Evolutionary conservation across 2,888 invertebrate species (phyloP), one percentile per base, ranked within the genome.

Genomic region (Gortyna flavago): DNA sequence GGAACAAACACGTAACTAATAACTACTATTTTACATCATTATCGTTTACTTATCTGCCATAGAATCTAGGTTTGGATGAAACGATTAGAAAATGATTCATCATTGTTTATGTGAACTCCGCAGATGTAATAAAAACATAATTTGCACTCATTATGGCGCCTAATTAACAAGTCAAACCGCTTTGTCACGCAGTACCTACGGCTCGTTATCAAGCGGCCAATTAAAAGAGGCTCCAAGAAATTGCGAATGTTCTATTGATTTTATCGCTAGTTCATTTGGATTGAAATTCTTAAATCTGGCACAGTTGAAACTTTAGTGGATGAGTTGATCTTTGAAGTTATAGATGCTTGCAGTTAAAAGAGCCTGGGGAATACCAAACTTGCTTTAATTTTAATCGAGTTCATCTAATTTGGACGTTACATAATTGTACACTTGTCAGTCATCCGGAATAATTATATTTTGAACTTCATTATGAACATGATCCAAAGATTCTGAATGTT

Each of bases 171-270:
- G 75, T 79, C 79, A 75, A 70, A 62, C 72, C 62, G 67, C 77
- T 68, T 77, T 77, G 71, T 77, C 82, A 77, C 71, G 77, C 79
- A 54, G 71, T 82, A 62, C 77, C 83, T 75, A 72, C 54, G 21
- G 57, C 21, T 72, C 21, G 51, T 71, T 71, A 79, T 72, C 68
- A 75, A 65, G 64, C 35, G 18, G 29, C 48, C 41, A 67, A 77
- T 66, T 68, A 75, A 67, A 61, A 59, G 84, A 72, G 64, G 61
- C 68, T 38, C 71, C 59, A 38, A 80, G 72, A 69, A 75, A 65
- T 75, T 48, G 70, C 62, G 48, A 83, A 70, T 72, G 29, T 70
- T 75, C 51, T 71, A 59, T n/a, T 62, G 21, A 72, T 64, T 59
- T 72, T 35, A 70, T 79, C 59, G 35, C 18, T 51, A 67, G 32